These are phyloP conservation scores for Cynopterus brachyotis DNA, from an alignment of 2,113 vertebrate species.

Conservation along the genomic window DNA sequence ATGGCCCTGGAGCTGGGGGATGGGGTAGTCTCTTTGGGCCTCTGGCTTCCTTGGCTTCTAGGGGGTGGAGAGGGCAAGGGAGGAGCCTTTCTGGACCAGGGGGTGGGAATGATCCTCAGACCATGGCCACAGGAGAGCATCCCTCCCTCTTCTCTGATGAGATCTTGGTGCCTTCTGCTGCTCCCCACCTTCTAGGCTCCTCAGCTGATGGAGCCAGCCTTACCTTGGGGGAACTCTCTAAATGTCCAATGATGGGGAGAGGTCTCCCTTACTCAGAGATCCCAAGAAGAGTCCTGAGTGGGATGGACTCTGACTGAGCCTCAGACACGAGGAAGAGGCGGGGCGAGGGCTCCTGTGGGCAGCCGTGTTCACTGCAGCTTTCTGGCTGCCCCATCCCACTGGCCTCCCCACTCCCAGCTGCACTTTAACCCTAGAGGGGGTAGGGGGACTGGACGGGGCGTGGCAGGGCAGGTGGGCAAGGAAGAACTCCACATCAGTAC, in stretches of 20 bases:
- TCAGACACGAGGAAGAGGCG: neutral
- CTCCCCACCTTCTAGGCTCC: neutral
- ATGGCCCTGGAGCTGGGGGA: neutral
- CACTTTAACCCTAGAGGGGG: conserved; percentile 64
- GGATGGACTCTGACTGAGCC: neutral
- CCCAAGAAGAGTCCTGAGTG: neutral
- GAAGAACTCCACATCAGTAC: neutral
- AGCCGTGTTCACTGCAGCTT: neutral
- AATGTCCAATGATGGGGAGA: neutral
- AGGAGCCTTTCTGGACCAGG: neutral
- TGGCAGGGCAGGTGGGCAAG: fast-evolving
- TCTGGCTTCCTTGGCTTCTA: neutral
- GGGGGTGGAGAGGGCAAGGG: neutral
- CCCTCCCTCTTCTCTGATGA: neutral
- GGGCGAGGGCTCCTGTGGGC: fast-evolving
- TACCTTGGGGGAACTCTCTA: neutral
- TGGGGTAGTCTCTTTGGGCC: neutral
- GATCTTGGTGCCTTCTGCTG: neutral
- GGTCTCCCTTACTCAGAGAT: neutral
- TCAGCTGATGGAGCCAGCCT: neutral
- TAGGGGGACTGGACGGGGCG: neutral
- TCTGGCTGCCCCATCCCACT: fast-evolving
- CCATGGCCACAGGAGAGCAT: neutral
- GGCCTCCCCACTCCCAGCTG: conserved; percentile 63
- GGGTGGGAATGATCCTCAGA: neutral